Evolutionary conservation across 1,140 invertebrate genomes (phyloP), one percentile per base, ranked within the genome.

Genomic region (Phenacoccus solenopsis): DNA sequence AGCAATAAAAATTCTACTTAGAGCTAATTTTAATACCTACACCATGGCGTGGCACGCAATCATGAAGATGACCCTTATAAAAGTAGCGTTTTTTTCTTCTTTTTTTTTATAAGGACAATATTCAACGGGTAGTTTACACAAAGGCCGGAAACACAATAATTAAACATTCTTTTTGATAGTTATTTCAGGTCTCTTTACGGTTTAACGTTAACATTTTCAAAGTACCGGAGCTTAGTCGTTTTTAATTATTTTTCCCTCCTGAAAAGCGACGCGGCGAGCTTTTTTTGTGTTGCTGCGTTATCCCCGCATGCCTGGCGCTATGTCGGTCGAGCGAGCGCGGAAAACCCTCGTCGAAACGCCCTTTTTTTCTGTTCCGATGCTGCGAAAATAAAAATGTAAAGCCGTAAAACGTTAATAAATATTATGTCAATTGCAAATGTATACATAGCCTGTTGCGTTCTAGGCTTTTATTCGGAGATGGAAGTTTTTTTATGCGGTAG

Each of bases 81-180:
- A 49, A 64, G 59, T 64, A 64, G 59, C 21, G 13, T 49, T 64
- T 64, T 64, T 64, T 24, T 64, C 56, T 59, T 59, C n/a, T 20
- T 59, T 22, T 16, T 22, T 59, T 59, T 59, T 24, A 25, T 64
- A 64, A 64, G 59, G 59, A 64, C 59, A 64, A 64, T 64, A 64
- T 64, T 64, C 59, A 64, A 64, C 59, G 59, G 59, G 59, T 64
- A 64, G 59, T 64, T 64, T 64, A 64, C 59, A 64, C 59, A 64
- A 64, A 64, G 59, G 59, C 21, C 59, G 59, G 22, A 9, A 64
- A 64, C 59, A 64, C 25, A 64, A 64, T 64, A 64, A 64, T 64
- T 64, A 64, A 64, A 64, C 59, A 64, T 64, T 64, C 59, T 22
- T 64, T 64, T 64, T 64, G 59, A 27, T 64, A 64, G 59, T 64